These are phyloP conservation scores for Chloropsis cyanopogon DNA, from an alignment of 2,113 vertebrate species.

Conservation along the genomic window DNA sequence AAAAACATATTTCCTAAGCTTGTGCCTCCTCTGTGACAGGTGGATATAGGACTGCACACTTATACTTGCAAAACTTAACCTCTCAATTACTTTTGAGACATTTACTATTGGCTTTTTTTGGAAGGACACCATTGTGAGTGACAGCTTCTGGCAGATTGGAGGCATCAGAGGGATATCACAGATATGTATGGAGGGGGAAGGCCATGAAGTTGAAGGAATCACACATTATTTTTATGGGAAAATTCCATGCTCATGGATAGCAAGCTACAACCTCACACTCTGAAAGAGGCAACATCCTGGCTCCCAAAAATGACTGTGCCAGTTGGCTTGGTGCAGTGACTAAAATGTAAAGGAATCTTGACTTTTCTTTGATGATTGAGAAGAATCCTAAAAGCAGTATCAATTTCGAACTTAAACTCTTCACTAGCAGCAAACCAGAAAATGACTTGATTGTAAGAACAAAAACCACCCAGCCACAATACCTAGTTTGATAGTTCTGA, in stretches of 20 bases:
- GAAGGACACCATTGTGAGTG: not conserved
- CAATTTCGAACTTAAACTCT: not conserved
- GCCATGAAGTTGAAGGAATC: not conserved
- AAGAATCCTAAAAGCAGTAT: not conserved
- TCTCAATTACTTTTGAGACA: not conserved
- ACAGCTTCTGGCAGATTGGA: not conserved
- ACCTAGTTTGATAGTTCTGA: not conserved
- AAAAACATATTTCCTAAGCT: not conserved
- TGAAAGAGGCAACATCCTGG: fast-evolving
- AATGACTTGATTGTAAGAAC: not conserved
- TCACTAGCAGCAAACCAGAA: not conserved
- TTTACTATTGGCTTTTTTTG: not conserved
- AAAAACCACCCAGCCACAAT: not conserved
- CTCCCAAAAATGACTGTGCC: not conserved
- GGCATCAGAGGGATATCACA: not conserved
- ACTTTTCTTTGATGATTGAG: not conserved
- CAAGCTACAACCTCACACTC: not conserved
- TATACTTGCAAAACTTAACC: not conserved
- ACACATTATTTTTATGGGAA: not conserved
- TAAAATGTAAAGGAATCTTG: not conserved
- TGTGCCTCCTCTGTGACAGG: not conserved
- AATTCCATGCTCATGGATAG: not conserved
- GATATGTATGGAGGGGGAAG: not conserved
- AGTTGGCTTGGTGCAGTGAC: not conserved
- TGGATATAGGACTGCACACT: not conserved